Evolutionary conservation across 2,113 vertebrate species (phyloP).

Genomic region (Alces alces): DNA sequence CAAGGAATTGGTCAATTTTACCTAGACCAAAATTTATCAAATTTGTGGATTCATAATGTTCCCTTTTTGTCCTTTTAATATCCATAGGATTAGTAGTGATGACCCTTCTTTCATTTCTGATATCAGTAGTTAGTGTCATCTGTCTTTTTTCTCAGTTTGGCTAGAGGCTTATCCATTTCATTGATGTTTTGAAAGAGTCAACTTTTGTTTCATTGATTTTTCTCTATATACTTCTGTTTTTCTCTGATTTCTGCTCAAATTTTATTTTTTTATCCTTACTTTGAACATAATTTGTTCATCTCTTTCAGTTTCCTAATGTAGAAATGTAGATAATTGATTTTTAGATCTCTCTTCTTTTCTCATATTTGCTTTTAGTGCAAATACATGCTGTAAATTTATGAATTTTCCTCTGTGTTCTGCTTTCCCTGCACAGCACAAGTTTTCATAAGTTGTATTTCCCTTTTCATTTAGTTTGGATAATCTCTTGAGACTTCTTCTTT

Average conservation of each 20-base stretch:
- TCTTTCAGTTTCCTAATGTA: not conserved
- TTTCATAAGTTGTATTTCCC: slow-evolving; percentile 4
- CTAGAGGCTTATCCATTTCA: not conserved
- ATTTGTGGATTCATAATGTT: not conserved
- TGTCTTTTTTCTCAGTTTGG: not conserved
- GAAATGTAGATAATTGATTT: not conserved
- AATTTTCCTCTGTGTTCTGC: not conserved
- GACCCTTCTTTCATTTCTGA: not conserved
- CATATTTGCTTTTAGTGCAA: not conserved
- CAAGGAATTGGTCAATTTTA: not conserved
- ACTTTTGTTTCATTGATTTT: not conserved
- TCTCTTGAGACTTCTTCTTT: not conserved
- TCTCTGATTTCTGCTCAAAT: not conserved
- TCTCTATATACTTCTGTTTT: not conserved
- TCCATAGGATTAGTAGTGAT: not conserved
- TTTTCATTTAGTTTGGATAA: not conserved
- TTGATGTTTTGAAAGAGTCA: not conserved
- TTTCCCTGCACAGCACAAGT: not conserved
- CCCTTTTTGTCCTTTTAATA: not conserved
- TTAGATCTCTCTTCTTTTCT: not conserved
- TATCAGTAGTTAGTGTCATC: not conserved
- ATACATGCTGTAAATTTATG: not conserved
- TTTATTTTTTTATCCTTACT: not conserved
- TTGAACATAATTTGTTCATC: not conserved
- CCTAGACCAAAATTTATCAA: not conserved